phyloP scores from a whole-genome alignment of 2,888 invertebrate species.

The Cephus spinipes region DNA sequence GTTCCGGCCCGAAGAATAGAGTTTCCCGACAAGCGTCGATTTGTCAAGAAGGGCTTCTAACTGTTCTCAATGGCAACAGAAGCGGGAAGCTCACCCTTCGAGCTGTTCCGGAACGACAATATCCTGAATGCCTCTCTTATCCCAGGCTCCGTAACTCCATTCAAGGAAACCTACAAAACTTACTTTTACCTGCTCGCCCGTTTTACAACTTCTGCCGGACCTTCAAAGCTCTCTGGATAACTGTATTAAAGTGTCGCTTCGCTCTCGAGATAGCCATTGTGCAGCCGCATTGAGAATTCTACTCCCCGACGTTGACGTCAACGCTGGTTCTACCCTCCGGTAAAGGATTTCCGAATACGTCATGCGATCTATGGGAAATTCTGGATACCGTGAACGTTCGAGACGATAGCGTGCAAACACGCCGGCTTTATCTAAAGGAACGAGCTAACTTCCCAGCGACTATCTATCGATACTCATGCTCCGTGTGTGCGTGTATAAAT shows the following conservation, averaged over 20 bases:
- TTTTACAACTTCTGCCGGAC: constrained; percentile 36
- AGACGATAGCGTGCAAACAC: background rate
- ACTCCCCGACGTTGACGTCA: background rate
- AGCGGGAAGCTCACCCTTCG: constrained; percentile 60
- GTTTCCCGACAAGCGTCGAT: constrained; percentile 63
- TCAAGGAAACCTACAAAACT: constrained; percentile 59
- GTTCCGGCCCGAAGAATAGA: constrained; percentile 54
- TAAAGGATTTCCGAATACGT: background rate
- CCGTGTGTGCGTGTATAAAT: background rate
- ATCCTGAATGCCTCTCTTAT: constrained; percentile 55
- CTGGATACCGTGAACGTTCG: background rate
- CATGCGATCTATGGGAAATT: background rate
- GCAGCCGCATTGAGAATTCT: background rate
- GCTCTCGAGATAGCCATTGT: background rate
- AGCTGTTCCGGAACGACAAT: constrained; percentile 54
- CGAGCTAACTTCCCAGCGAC: background rate
- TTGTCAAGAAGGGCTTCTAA: constrained; percentile 64
- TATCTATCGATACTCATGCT: background rate
- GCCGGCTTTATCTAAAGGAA: background rate
- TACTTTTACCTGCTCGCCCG: constrained; percentile 53
- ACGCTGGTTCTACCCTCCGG: background rate
- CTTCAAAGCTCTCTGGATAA: constrained; percentile 53
- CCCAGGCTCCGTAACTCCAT: constrained; percentile 29
- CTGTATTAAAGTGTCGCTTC: constrained; percentile 44
- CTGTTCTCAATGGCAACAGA: constrained; percentile 62